These are phyloP conservation scores for Anguilla marmorata DNA, from an alignment of 2,797 vertebrate species.

Conservation along the genomic window DNA sequence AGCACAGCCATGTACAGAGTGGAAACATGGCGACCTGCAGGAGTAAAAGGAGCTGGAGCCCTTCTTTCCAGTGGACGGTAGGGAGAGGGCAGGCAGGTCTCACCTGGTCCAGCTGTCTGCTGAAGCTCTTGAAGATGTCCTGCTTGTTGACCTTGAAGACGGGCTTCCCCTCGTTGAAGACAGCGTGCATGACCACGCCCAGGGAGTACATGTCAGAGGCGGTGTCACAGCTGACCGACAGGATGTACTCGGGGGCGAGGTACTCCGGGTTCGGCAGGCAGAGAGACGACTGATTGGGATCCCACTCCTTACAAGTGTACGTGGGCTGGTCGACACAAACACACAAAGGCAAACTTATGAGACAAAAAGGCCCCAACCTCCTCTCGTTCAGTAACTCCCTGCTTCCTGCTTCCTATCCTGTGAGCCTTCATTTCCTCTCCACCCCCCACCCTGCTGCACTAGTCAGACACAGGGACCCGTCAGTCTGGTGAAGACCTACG, in stretches of 20 bases:
- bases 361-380: not conserved
- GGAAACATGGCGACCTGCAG: not conserved
- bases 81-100: not conserved
- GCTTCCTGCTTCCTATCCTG: not conserved
- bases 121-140: conserved; percentile 99
- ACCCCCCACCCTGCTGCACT: not conserved
- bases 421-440: not conserved
- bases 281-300: conserved; percentile 90
- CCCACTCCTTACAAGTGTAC: conserved; percentile 96
- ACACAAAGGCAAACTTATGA: conserved; percentile 9
- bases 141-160: conserved; percentile 97
- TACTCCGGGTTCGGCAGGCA: conserved; percentile 98
- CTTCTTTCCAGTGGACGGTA: not conserved
- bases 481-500: not conserved
- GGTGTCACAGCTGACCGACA: conserved; percentile 96
- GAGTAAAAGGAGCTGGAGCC: not conserved
- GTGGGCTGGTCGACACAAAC: conserved; percentile 73
- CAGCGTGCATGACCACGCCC: conserved; percentile 88
- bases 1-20: not conserved
- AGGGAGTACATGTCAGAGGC: conserved; percentile 98
- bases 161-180: conserved; percentile 96
- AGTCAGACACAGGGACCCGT: not conserved
- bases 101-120: conserved; percentile 96
- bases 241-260: conserved; percentile 95
- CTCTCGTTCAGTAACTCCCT: not conserved